Conservation (phyloP, 1,140 invertebrate genomes). For the Drosophila nigromelanica region DNA sequence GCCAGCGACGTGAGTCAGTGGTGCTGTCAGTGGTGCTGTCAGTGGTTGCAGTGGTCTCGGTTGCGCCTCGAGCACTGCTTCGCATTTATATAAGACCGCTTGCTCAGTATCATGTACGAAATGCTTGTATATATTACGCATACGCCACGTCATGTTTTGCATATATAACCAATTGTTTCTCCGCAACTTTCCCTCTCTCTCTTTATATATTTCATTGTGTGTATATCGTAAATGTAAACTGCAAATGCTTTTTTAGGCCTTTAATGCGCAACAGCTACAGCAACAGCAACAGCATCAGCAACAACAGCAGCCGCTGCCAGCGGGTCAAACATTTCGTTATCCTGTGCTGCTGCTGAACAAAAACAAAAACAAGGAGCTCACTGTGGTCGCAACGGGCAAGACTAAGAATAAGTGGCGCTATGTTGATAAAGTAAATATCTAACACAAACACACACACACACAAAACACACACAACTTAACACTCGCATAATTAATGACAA, state of each 20-base stretch:
- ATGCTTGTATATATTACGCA: conserved; percentile 41
- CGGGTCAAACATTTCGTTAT: conserved; percentile 79
- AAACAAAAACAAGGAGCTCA: conserved; percentile 82
- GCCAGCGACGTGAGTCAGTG: conserved; percentile 22
- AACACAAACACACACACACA: conserved; percentile 28
- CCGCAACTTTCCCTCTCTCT: neutral
- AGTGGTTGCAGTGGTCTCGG: too few species aligned
- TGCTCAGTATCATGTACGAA: conserved; percentile 5
- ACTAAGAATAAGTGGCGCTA: conserved; percentile 83
- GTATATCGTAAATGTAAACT: conserved; percentile 36
- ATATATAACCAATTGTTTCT: conserved; percentile 8
- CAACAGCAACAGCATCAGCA: conserved; percentile 30
- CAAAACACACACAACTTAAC: conserved; percentile 30
- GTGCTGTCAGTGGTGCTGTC: neutral
- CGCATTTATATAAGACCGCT: neutral
- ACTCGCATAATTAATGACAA: conserved; percentile 29
- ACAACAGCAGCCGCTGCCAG: conserved; percentile 34
- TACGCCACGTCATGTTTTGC: conserved; percentile 38
- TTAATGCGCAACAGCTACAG: conserved; percentile 58
- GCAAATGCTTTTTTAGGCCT: conserved; percentile 74
- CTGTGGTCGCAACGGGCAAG: conserved; percentile 80
- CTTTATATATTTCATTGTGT: neutral
- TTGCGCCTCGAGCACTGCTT: neutral
- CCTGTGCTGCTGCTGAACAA: conserved; percentile 81
- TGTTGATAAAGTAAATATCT: conserved; percentile 84